Conservation (phyloP, 2,888 invertebrate species). For the Spisula solida region DNA sequence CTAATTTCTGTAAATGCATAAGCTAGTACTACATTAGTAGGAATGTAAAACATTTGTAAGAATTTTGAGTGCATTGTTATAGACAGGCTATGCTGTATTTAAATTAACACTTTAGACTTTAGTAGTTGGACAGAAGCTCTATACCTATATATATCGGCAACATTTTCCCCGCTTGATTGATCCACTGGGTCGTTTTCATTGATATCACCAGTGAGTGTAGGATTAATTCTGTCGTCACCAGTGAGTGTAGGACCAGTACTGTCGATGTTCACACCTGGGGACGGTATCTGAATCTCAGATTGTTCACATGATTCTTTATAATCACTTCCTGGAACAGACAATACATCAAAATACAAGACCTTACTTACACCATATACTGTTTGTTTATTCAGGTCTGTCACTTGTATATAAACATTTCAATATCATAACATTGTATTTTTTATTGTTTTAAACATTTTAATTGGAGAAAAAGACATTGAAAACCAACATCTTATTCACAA, state of each 20-base stretch:
- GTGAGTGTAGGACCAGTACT: not conserved
- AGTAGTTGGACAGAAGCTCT: not conserved
- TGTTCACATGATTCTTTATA: not conserved
- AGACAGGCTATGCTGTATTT: no score
- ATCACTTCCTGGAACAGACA: not conserved
- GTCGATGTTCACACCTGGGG: not conserved
- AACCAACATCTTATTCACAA: no score
- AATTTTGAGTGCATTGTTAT: no score
- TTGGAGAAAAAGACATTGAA: no score
- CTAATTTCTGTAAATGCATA: no score
- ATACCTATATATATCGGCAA: not conserved
- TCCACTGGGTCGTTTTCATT: not conserved
- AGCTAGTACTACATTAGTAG: no score
- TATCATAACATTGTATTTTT: no score
- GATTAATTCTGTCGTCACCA: not conserved
- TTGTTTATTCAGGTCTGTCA: no score
- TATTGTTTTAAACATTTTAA: no score
- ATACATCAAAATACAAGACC: not conserved
- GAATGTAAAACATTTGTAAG: no score
- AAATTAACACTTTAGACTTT: no score
- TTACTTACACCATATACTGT: not conserved
- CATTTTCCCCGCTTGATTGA: not conserved
- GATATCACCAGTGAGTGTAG: not conserved
- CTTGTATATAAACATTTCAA: no score
- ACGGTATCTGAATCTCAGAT: not conserved